A percentile compares a stretch with the other conserved stretches of the same genome.
These are phyloP conservation scores for Propithecus deckenii DNA, from an alignment of 2,797 vertebrate species.

Conservation along the genomic window DNA sequence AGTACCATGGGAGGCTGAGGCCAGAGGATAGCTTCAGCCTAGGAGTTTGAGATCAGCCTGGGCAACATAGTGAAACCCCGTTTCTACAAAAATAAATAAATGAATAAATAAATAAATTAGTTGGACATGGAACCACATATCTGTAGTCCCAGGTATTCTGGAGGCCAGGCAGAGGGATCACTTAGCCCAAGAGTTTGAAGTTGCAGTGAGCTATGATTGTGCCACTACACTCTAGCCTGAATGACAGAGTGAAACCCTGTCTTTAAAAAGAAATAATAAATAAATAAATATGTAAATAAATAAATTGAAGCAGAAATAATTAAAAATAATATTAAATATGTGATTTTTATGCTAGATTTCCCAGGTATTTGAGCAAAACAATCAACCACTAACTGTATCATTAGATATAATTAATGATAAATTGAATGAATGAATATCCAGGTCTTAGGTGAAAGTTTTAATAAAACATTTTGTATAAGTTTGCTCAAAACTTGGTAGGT, in stretches of 20 bases:
- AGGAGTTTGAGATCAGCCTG: neutral
- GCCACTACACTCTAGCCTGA: neutral
- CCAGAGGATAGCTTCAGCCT: neutral
- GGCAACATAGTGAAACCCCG: neutral
- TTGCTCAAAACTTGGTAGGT: neutral
- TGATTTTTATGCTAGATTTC: neutral
- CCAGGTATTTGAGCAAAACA: neutral
- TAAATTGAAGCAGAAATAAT: neutral
- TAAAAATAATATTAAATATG: neutral
- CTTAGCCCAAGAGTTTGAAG: too few relatives aligned
- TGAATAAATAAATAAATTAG: neutral
- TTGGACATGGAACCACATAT: neutral
- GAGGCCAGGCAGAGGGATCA: neutral
- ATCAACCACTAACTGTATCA: neutral
- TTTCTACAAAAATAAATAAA: neutral
- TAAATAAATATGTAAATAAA: too few relatives aligned
- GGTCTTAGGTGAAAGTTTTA: neutral
- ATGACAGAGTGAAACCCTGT: neutral
- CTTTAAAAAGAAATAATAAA: neutral
- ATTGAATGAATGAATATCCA: neutral
- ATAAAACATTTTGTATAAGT: neutral
- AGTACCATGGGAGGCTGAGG: neutral
- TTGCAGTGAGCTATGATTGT: neutral
- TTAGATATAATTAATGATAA: neutral
- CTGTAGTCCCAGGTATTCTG: neutral